Conservation (phyloP, 2,888 invertebrate genomes). For the Caenorhabditis panamensis region DNA sequence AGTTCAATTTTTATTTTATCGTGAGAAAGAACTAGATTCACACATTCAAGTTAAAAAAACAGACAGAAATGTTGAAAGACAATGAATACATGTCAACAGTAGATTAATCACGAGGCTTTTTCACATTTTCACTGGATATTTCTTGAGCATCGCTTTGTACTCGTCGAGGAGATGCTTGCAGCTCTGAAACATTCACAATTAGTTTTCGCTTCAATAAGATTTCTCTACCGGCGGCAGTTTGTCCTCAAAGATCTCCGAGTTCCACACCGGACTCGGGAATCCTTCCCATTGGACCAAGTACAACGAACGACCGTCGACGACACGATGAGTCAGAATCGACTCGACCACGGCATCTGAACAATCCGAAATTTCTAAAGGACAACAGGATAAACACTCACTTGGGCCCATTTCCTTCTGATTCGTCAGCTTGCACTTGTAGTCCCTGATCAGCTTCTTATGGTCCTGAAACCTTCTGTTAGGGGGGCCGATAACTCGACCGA, state of each 20-base stretch:
- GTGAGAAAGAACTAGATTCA: too few relatives aligned
- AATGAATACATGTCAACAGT: too few relatives aligned
- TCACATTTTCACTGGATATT: neutral
- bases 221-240: neutral
- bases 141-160: neutral
- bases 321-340: neutral
- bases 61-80: too few relatives aligned
- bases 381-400: too few relatives aligned
- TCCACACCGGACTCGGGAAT: neutral
- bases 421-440: neutral
- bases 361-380: neutral
- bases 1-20: too few relatives aligned
- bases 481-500: neutral
- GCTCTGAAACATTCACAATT: neutral
- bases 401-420: neutral
- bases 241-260: neutral
- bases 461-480: neutral
- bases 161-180: neutral
- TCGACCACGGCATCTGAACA: neutral
- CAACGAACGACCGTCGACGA: neutral
- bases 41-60: too few relatives aligned
- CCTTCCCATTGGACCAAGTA: conserved; percentile 4
- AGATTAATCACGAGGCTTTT: too few relatives aligned
- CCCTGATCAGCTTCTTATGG: neutral
- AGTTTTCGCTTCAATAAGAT: neutral